phyloP scores from a whole-genome alignment of 2,113 vertebrate genomes.

The Leucosticte australis region DNA sequence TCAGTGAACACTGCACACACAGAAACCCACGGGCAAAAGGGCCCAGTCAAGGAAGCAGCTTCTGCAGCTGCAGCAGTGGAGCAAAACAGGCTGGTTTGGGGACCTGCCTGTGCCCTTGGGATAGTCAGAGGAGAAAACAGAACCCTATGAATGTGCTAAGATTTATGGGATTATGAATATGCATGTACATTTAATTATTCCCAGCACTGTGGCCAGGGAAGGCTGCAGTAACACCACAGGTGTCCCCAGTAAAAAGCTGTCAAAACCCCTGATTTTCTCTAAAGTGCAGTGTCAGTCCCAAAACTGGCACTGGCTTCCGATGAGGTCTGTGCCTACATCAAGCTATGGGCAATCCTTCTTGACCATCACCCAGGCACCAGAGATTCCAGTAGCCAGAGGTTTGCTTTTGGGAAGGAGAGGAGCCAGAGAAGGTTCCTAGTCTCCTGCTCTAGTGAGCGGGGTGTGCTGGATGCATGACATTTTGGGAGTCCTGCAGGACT shows the following conservation, averaged over 20 bases:
- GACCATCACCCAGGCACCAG: not conserved
- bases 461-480: not conserved
- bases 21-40: not conserved
- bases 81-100: not conserved
- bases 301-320: not conserved
- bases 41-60: not conserved
- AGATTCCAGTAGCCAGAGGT: not conserved
- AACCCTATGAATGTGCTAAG: not conserved
- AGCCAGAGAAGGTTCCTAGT: not conserved
- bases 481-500: not conserved
- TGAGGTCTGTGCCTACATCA: not conserved
- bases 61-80: not conserved
- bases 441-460: not conserved
- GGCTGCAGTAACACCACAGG: not conserved
- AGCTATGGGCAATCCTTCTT: not conserved
- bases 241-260: not conserved
- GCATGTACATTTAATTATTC: not conserved
- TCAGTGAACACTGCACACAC: not conserved
- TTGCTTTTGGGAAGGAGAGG: not conserved
- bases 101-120: not conserved
- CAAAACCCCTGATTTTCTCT: not conserved
- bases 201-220: not conserved
- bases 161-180: not conserved
- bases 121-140: not conserved
- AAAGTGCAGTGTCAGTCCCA: not conserved